Conservation (phyloP, 2,113 vertebrate genomes). For the Galbula dea region DNA sequence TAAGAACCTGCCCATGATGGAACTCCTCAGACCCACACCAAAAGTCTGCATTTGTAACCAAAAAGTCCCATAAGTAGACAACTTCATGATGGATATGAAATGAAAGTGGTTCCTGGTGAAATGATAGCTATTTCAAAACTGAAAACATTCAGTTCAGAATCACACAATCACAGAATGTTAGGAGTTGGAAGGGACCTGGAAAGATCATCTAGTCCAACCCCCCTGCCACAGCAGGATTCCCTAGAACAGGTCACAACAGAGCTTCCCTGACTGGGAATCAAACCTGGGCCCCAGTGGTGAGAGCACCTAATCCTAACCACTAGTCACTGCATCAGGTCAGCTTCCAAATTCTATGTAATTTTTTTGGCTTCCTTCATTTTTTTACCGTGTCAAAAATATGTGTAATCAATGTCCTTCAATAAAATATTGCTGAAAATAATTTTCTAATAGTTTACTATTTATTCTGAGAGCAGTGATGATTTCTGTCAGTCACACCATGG, state of each 20-base stretch:
- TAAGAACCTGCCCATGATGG: background rate
- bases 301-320: too few species aligned
- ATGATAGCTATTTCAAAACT: background rate
- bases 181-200: too few species aligned
- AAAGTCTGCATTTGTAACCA: background rate
- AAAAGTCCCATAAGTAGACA: background rate
- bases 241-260: too few species aligned
- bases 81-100: background rate
- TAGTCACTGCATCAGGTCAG: background rate
- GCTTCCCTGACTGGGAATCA: too few species aligned
- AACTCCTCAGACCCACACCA: background rate
- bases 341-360: background rate
- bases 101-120: background rate
- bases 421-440: background rate
- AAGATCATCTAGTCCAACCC: too few species aligned
- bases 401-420: background rate
- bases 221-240: too few species aligned
- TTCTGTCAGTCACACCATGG: background rate
- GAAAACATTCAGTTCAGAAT: background rate
- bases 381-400: background rate
- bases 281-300: too few species aligned
- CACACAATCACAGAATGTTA: too few species aligned
- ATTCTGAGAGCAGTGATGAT: background rate
- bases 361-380: background rate
- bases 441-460: background rate